Percentiles rank a stretch among this genome's conserved stretches.
Evolutionary conservation across 2,113 vertebrate species (phyloP).

Genomic region (Carassius gibelio): DNA sequence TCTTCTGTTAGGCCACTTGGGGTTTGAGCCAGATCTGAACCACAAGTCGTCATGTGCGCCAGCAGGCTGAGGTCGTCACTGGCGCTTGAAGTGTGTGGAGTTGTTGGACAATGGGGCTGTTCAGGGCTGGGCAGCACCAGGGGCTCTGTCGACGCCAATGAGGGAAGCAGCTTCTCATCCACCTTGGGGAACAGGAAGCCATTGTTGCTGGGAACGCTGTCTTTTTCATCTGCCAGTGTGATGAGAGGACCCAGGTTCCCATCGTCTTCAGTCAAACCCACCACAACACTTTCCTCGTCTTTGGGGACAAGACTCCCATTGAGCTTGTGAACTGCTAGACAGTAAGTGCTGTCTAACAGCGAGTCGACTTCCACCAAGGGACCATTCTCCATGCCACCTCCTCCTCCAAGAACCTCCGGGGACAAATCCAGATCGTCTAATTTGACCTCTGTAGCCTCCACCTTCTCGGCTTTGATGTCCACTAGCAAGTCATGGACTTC

Average conservation of each 20-base stretch:
- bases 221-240: constrained; percentile 95
- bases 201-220: constrained; percentile 87
- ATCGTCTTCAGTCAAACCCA: constrained; percentile 74
- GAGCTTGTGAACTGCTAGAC: constrained; percentile 93
- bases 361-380: constrained; percentile 94
- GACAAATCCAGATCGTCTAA: constrained; percentile 97
- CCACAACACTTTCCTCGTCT: constrained; percentile 76
- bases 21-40: constrained; percentile 83
- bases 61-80: constrained; percentile 93
- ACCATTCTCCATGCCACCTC: constrained; percentile 87
- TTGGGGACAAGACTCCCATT: constrained; percentile 86
- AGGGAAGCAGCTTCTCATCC: constrained; percentile 94
- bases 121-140: constrained; percentile 86
- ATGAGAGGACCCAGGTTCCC: constrained; percentile 94
- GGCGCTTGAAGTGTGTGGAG: constrained; percentile 82
- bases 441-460: constrained; percentile 98
- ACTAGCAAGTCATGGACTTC: constrained; percentile 95
- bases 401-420: constrained; percentile 88
- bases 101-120: constrained; percentile 64
- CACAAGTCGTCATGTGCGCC: constrained; percentile 88
- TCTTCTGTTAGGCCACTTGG: constrained; percentile 77
- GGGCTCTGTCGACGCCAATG: constrained; percentile 86
- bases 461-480: constrained; percentile 97
- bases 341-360: constrained; percentile 92
- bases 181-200: constrained; percentile 95